Base-by-base conservation (phyloP, 2,888 invertebrate species). In the Drosophila flavopinicola region DNA sequence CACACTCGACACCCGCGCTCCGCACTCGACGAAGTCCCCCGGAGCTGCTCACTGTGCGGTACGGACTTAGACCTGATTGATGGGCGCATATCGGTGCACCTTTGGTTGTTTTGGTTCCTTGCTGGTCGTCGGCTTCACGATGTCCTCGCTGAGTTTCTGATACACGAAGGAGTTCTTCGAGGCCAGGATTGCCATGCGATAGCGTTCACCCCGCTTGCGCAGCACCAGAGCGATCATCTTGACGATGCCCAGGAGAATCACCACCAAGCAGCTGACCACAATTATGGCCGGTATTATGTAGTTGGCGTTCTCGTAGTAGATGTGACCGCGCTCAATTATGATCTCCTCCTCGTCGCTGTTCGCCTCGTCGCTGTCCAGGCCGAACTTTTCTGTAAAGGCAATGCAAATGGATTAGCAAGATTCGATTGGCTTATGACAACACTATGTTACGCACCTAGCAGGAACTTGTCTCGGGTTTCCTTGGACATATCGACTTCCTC, bases 131-230 rank as follows among this genome's bases (percentile, higher is more conserved):
- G 94, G 94, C 42, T 94, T 94, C 9, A 93, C 92, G 73, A 95
- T 93, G 76, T 96, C 96, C 90, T 96, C 96, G 9, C 95, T 95
- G 52, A 96, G 91, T 73, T 95, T 95, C 87, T 95, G 95, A 91
- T 96, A 96, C 15, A 96, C 95, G 61, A 95, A 92, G 27, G 91
- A 90, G 66, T 92, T 91, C 77, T 91, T 91, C 3, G 90, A 88
- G 53, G 91, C 91, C 64, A 91, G 56, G 30, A 91, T 67, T 7
- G 91, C 91, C 89, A 91, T 91, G 51, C 90, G 90, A 65, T 91
- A 91, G 67, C 93, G 92, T 73, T 91, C 91, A 27, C 91, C 91
- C 39, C 91, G 91, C 68, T 90, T 90, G 79, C 92, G 92, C 92
- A 93, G 92, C 56, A 91, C 66, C 66, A 90, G 78, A 79, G 92